Conservation (phyloP, 2,113 vertebrate species). For the human (Homo sapiens) region GRCh38 chr6:98208501-98209000, state of each 20-base stretch:
- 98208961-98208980: neutral
- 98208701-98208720: neutral
- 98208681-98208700: neutral
- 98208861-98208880: neutral
- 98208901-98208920: neutral
- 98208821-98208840: neutral
- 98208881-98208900: neutral
- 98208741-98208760: neutral
- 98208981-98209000: neutral
- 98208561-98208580: conserved; percentile 80
- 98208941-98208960: neutral
- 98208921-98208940: neutral
- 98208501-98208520: conserved; percentile 71
- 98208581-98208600: conserved; percentile 73
- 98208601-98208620: conserved; percentile 72
- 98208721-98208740: neutral
- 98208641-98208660: neutral
- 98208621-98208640: conserved; percentile 70
- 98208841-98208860: neutral
- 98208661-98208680: conserved; percentile 1
- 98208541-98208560: conserved; percentile 75
- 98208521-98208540: conserved; percentile 2
- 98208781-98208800: neutral
- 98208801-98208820: neutral
- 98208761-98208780: neutral